Base-by-base conservation (phyloP, 2,113 vertebrate species). In the Pipa parva region DNA sequence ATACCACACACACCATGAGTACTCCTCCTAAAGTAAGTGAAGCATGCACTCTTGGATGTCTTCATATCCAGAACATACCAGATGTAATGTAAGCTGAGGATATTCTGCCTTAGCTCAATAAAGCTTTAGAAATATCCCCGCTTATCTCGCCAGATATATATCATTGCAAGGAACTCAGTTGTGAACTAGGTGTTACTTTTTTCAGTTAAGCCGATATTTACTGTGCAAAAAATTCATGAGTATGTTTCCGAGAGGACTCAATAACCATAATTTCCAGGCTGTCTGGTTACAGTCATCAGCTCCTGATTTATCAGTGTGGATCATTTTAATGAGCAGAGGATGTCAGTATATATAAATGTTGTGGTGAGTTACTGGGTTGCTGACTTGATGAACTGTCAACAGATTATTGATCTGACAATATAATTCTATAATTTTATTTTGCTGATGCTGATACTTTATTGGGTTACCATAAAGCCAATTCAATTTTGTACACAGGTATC, bases 301-400 rank as follows among this genome's bases (percentile, higher is more conserved):
- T 70, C 27, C 49, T 54, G 48, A 70, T 61, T 68, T 70, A 59
- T 70, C 57, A 42, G 52, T 54, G 58, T 59, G 66, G 24, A 61
- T 70, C 39, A 48, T 57, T 69, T 42, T 69, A 69, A 69, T 69
- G 57, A 69, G 65, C 31, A 54, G 58, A 70, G 45, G 20, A 70
- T 70, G 66, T 54, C 66, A 70, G 31, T 31, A 29, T 42, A 45
- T 61, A 70, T 70, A 61, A 70, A 70, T 61, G 66, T 61, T 70
- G 33, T 39, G 49, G 58, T 61, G 58, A 60, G 25, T 69, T 69
- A 45, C 48, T 61, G 48, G 36, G 49, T 59, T 61, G 66, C 66
- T 70, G 66, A 70, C 66, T 70, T 70, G 66, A 69, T 69, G 57
- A 70, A 70, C 66, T 70, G 66, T 70, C 66, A 70, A 28, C 66